Evolutionary conservation across 2,797 vertebrate genomes (phyloP).

Genomic region (Gobionotothen gibberifrons): DNA sequence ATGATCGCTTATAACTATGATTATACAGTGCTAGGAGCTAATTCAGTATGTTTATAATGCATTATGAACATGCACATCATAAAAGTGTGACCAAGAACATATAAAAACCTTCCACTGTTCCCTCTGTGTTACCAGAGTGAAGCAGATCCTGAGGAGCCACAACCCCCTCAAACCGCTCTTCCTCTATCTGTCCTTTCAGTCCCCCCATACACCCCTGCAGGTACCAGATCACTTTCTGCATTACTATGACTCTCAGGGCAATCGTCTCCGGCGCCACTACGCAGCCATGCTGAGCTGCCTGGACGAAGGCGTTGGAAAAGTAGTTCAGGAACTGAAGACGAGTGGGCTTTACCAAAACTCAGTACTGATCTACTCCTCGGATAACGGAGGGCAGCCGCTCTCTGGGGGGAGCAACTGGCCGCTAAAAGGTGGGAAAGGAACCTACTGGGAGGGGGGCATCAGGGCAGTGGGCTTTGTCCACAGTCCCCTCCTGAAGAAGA

Average conservation of each 20-base stretch:
- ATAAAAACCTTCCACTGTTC: constrained; percentile 1
- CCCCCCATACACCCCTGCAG: constrained; percentile 91
- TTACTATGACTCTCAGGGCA: constrained; percentile 86
- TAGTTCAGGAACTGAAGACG: constrained; percentile 87
- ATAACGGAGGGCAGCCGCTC: constrained; percentile 92
- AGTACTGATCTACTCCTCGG: constrained; percentile 93
- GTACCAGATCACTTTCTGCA: constrained; percentile 89
- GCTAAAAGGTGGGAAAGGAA: constrained; percentile 93
- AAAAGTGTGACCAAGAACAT: neutral
- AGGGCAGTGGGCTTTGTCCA: constrained; percentile 93
- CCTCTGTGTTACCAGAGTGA: constrained; percentile 79
- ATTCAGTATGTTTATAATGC: no score
- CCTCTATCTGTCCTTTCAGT: constrained; percentile 93
- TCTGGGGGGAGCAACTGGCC: constrained; percentile 96
- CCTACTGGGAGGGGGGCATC: constrained; percentile 96
- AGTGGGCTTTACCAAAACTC: constrained; percentile 90
- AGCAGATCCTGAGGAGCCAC: constrained; percentile 89
- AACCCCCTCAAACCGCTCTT: constrained; percentile 88
- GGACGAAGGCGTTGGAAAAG: constrained; percentile 89
- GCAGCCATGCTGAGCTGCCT: constrained; percentile 94
- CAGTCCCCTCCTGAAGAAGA: constrained; percentile 90
- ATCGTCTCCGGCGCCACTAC: constrained; percentile 88
- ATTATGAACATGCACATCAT: no score
- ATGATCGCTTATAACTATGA: no score
- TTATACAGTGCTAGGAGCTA: no score